phyloP scores from a whole-genome alignment of 1,140 invertebrate genomes.

The Parapsyche elsis region DNA sequence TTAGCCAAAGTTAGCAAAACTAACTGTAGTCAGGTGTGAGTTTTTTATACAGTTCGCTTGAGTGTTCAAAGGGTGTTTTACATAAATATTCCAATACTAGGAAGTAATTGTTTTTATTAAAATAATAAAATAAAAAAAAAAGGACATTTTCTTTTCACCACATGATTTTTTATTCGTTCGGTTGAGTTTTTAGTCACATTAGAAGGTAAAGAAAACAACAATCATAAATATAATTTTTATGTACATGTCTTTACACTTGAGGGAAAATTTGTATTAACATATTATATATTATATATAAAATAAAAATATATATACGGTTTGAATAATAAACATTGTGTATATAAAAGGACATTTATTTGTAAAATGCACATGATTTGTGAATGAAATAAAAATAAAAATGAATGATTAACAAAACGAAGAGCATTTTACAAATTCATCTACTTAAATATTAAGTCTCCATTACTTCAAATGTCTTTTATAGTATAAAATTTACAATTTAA shows the following conservation, averaged over 20 bases:
- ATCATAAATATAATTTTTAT: no score
- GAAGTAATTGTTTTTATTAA: no score
- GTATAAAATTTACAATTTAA: constrained; percentile 39
- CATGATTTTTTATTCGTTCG: neutral
- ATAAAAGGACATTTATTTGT: constrained; percentile 23
- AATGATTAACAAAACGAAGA: constrained; percentile 16
- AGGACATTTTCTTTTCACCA: neutral
- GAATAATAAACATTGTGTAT: neutral
- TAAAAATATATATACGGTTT: neutral
- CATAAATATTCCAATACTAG: no score
- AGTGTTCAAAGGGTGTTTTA: no score
- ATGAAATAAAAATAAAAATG: constrained; percentile 11
- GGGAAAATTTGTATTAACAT: no score
- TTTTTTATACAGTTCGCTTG: no score
- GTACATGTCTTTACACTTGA: no score
- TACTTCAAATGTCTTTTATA: constrained; percentile 31
- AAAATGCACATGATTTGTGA: constrained; percentile 27
- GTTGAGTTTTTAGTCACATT: neutral
- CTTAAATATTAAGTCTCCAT: constrained; percentile 16
- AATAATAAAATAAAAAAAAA: no score
- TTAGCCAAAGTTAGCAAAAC: no score
- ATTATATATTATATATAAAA: no score
- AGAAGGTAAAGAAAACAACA: no score
- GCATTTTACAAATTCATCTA: constrained; percentile 26
- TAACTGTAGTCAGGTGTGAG: no score